Evolutionary conservation across 2,797 vertebrate species (phyloP), one percentile per base, ranked within the genome.

Genomic region (Pseudochirops corinnae): DNA sequence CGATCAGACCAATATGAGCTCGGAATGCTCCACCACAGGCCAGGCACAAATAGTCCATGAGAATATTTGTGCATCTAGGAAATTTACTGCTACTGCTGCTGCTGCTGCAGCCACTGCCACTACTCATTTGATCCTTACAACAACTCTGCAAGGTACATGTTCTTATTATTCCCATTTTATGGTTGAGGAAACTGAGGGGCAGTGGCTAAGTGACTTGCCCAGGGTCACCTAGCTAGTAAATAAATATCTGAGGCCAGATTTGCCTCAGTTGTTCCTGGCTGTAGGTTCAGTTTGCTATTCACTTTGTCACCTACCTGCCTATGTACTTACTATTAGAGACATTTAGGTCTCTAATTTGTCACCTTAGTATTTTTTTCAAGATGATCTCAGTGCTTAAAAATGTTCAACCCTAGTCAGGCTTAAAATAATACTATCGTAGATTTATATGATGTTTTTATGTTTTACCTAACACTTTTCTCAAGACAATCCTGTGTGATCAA

Each of bases 321-420:
- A 13, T 33, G 14, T 96, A 94, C 31, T 33, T 57, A 96, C 90
- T 87, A 50, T 50, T 55, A 53, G 57, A 96, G 93, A 56, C 31
- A 53, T 92, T 97, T 93, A 67, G 46, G 95, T 96, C 95, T 90
- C 56, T 56, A 50, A 12, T 92, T 96, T 94, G 56, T 10, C 82
- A 95, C 39, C 82, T 97, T 93, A 28, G 28, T 5, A 13, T 60
- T 95, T 97, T 26, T 97, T 94, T 90, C 67, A n/a, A 12, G 91
- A 55, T 97, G 93, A 96, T 90, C 67, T 97, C 94, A 97, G 74
- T 7, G 94, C 26, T 58, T 92, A 97, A 67, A 39, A 60, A 4
- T 91, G 96, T 97, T 90, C 82, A 92, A 90, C 97, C 39, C 39
- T 93, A 52, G 94, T 82, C 18, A 92, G 91, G 60, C 39, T 91